phyloP scores from a whole-genome alignment of 2,113 vertebrate genomes.

The Equus przewalskii region DNA sequence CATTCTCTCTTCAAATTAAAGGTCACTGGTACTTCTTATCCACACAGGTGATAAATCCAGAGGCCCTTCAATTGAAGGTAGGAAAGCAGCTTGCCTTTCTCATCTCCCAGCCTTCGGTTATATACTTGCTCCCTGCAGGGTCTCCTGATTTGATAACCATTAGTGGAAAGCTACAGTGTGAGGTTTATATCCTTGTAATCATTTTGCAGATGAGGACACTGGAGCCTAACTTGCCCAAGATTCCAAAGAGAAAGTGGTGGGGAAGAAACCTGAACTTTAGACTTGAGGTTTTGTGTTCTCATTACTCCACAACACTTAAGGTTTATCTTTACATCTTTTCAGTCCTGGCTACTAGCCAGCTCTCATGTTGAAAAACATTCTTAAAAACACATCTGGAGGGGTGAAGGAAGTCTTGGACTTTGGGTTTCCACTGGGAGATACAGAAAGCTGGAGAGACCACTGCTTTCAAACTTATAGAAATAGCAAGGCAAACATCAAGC shows the following conservation, averaged over 20 bases:
- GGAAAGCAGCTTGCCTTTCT: accelerated
- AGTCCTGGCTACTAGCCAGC: neutral
- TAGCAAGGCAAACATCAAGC: neutral
- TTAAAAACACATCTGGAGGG: neutral
- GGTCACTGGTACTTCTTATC: neutral
- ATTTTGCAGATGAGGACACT: neutral
- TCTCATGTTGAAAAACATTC: neutral
- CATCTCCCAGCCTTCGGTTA: neutral
- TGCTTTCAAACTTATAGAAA: neutral
- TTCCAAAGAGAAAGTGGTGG: neutral
- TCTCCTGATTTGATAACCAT: neutral
- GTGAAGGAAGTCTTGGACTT: neutral
- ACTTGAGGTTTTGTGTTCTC: neutral
- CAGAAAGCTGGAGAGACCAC: neutral
- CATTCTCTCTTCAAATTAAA: neutral
- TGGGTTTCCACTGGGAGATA: neutral
- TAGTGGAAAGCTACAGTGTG: neutral
- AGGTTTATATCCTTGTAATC: neutral
- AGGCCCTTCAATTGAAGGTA: neutral
- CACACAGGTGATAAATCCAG: neutral
- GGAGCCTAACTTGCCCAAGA: neutral
- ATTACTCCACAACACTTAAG: neutral
- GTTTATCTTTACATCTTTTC: neutral
- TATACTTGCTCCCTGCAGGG: neutral
- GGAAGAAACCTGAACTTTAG: neutral